Evolutionary conservation across 2,888 invertebrate genomes (phyloP).

Genomic region (Netelia virgata): DNA sequence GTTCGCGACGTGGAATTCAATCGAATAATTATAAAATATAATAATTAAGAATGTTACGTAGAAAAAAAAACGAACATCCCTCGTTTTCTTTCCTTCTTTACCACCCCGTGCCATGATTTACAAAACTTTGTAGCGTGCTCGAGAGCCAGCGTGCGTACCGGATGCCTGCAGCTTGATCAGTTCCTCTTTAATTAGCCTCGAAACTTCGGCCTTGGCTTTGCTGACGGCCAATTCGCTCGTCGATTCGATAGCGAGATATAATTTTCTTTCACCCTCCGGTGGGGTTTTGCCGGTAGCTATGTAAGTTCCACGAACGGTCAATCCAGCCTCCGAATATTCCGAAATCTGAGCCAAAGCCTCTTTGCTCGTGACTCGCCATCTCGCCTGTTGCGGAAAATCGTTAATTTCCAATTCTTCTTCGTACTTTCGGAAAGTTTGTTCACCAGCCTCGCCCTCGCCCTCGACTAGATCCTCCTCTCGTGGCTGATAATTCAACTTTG

Average conservation of each 20-base stretch:
- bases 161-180: constrained; percentile 95
- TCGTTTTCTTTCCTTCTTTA: constrained; percentile 54
- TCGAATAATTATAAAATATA: constrained; percentile 48
- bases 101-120: constrained; percentile 85
- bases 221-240: constrained; percentile 98
- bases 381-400: constrained; percentile 99
- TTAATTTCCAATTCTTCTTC: constrained; percentile 99
- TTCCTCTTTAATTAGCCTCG: constrained; percentile 98
- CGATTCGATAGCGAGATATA: constrained; percentile 99
- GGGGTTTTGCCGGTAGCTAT: constrained; percentile 95
- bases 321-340: constrained; percentile 99
- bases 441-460: constrained; percentile 89
- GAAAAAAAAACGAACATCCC: constrained; percentile 41
- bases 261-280: constrained; percentile 96
- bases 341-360: constrained; percentile 99
- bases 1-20: constrained; percentile 22
- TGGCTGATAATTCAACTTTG: constrained; percentile 98
- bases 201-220: constrained; percentile 98
- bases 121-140: constrained; percentile 97
- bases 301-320: constrained; percentile 99
- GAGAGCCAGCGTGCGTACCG: constrained; percentile 93
- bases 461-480: constrained; percentile 92
- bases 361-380: constrained; percentile 99
- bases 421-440: constrained; percentile 94
- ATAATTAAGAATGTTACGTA: constrained; percentile 41